Evolutionary conservation across 2,113 vertebrate species (phyloP), one percentile per base, ranked within the genome.

Genomic region (Tautogolabrus adspersus): DNA sequence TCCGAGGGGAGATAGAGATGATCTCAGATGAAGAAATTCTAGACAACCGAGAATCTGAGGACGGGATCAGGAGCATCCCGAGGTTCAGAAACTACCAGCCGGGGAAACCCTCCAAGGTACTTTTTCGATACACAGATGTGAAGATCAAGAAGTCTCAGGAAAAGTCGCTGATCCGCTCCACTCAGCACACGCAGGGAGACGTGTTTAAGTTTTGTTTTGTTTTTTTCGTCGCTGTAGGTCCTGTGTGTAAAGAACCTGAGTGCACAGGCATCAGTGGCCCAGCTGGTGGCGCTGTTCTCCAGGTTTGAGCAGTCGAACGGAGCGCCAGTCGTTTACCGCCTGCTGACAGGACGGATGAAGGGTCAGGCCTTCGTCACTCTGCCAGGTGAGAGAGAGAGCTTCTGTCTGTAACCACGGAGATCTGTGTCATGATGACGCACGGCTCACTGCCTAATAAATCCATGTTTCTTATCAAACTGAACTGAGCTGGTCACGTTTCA

Each of bases 331-430:
- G 87, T 95, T 37, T 98, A 98, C 89, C 95, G 95, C 18, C 93
- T 99, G 70, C 92, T 99, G 87, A 97, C 95, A 0, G 97, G 97
- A 21, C 91, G 97, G 34, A 95, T 98, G 94, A 96, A 95, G 83
- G 97, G 95, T 19, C 97, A 98, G 86, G 97, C 97, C 65, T 99
- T 99, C 91, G 83, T 99, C 90, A 98, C 96, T 0, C 95, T 99
- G 75, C 90, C 95, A 70, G 96, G 97, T 98, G 80, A 90, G 75
- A 8, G 16, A 6, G 30, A 34, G 30, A 34, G 26, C 26, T 26
- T 26, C 26, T 26, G 3, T 26, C 26, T 26, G 26, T 26, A 2
- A 26, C 26, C 26, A 26, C 3, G 26, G 26, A 26, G 26, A 26
- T 3, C 26, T n/a, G n/a, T n/a, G n/a, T n/a, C n/a, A n/a, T n/a